Percentiles rank a stretch among this genome's conserved stretches.
Evolutionary conservation across 2,888 invertebrate species (phyloP).

Genomic region (Zhengitettix transpicula): DNA sequence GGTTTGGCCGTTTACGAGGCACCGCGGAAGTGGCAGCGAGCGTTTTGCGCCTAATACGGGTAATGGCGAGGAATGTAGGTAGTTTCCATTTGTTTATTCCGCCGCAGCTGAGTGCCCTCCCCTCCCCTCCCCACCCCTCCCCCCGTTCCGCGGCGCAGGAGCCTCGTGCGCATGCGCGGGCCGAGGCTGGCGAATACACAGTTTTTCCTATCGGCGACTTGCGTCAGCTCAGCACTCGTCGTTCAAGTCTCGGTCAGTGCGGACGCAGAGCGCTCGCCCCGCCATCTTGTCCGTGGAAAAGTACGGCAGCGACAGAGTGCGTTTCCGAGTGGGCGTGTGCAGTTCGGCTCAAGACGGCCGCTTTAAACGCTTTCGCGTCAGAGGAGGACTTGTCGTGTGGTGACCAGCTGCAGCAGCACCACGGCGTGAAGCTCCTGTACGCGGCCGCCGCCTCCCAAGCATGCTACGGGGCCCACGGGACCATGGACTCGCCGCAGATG

Average conservation of each 20-base stretch:
- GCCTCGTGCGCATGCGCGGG: neutral
- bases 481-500: constrained; percentile 75
- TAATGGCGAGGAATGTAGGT: too few relatives aligned
- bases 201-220: constrained; percentile 10
- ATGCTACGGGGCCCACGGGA: constrained; percentile 11
- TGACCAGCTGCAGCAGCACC: too few relatives aligned
- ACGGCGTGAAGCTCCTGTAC: constrained; percentile 1
- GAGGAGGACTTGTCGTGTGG: constrained; percentile 8
- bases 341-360: constrained; percentile 9
- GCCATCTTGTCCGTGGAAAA: neutral
- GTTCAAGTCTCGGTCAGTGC: constrained; percentile 3
- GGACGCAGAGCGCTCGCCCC: neutral
- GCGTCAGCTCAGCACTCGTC: constrained; percentile 11
- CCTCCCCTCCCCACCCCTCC: neutral
- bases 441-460: constrained; percentile 3
- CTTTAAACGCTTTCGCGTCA: constrained; percentile 4
- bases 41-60: too few relatives aligned
- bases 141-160: neutral
- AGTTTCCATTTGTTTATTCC: neutral
- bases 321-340: neutral
- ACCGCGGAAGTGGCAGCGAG: too few relatives aligned
- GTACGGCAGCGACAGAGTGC: neutral
- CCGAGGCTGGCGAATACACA: neutral
- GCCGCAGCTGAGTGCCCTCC: neutral
- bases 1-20: too few relatives aligned